phyloP scores from a whole-genome alignment of 2,113 vertebrate species.

The Boleophthalmus pectinirostris region DNA sequence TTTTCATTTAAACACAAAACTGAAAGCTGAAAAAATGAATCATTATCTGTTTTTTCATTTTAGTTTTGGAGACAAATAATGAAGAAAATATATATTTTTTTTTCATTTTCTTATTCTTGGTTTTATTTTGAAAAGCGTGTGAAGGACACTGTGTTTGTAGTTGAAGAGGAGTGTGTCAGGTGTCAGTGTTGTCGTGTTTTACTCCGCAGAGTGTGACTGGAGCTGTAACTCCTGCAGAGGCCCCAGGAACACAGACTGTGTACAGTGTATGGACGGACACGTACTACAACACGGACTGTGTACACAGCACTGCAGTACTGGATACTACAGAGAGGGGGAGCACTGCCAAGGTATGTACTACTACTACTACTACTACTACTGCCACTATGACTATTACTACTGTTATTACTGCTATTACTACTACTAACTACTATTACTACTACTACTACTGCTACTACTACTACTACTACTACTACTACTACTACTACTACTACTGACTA shows the following conservation, averaged over 20 bases:
- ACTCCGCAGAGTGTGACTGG: slow-evolving; percentile 91
- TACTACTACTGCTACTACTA: too few species aligned
- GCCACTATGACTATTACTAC: not conserved
- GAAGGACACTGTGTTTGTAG: too few species aligned
- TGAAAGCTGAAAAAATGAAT: too few species aligned
- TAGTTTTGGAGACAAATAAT: too few species aligned
- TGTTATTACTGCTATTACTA: slow-evolving; percentile 64
- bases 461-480: too few species aligned
- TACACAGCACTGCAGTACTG: slow-evolving; percentile 76
- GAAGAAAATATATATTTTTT: too few species aligned
- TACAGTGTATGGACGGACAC: slow-evolving; percentile 92
- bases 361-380: not conserved
- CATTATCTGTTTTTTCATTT: too few species aligned
- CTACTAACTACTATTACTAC: not conserved
- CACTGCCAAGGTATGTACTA: not conserved
- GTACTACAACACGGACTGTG: slow-evolving; percentile 85
- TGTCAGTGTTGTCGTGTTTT: not conserved
- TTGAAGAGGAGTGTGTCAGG: too few species aligned
- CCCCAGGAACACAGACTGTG: slow-evolving; percentile 85
- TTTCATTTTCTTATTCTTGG: too few species aligned
- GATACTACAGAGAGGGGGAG: slow-evolving; percentile 41
- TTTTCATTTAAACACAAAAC: too few species aligned
- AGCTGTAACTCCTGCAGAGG: slow-evolving; percentile 89
- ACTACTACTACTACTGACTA: too few species aligned
- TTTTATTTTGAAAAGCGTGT: too few species aligned